Evolutionary conservation across 2,113 vertebrate species (phyloP).

Genomic region (Microtus oregoni): DNA sequence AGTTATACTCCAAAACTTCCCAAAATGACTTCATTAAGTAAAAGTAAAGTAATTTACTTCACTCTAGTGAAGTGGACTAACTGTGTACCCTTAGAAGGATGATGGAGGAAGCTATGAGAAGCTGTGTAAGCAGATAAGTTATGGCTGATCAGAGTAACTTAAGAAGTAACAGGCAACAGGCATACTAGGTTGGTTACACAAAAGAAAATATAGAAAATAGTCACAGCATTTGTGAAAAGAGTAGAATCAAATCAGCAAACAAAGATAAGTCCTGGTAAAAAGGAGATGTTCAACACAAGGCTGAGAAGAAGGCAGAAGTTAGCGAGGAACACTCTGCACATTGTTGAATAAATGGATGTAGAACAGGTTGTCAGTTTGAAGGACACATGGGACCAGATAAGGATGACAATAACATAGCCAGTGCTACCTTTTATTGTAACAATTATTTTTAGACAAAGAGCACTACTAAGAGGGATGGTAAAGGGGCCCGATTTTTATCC

Average conservation of each 20-base stretch:
- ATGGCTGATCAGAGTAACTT: neutral
- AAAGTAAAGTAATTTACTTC: conserved; percentile 63
- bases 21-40: neutral
- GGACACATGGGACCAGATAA: neutral
- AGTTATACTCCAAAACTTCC: neutral
- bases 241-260: neutral
- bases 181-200: neutral
- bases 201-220: neutral
- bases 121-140: neutral
- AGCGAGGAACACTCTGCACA: neutral
- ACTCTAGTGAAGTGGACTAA: conserved; percentile 25
- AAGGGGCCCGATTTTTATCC: conserved; percentile 75
- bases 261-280: neutral
- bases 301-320: neutral
- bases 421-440: conserved; percentile 7
- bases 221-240: neutral
- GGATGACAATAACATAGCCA: neutral
- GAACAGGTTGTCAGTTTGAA: conserved; percentile 10
- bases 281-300: neutral
- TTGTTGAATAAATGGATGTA: neutral
- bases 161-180: neutral
- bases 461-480: conserved; percentile 64
- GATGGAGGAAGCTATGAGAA: neutral
- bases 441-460: conserved; percentile 65
- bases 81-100: conserved; percentile 36